Conservation (phyloP, 1,140 invertebrate genomes). For the Adoxophyes honmai region DNA sequence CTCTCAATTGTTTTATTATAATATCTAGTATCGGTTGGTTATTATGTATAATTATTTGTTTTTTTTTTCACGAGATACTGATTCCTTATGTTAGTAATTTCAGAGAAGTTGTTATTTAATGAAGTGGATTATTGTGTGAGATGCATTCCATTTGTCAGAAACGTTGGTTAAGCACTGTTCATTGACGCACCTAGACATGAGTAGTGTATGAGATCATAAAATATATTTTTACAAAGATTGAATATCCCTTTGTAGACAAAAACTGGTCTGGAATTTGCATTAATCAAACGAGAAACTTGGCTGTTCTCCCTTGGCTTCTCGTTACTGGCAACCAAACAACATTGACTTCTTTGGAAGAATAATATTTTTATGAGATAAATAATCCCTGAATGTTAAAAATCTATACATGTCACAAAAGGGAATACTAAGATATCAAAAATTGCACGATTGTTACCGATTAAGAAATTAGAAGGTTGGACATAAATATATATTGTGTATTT, state of each 20-base stretch:
- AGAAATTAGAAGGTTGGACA: slow-evolving; percentile 61
- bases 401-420: slow-evolving; percentile 59
- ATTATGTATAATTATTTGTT: slow-evolving; percentile 39
- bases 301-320: background rate
- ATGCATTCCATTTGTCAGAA: slow-evolving; percentile 69
- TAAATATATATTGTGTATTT: slow-evolving; percentile 67
- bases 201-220: slow-evolving; percentile 37
- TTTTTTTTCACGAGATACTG: slow-evolving; percentile 38
- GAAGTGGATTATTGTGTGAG: slow-evolving; percentile 56
- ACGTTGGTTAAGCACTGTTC: slow-evolving; percentile 58
- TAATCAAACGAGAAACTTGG: background rate
- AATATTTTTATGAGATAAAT: slow-evolving; percentile 11
- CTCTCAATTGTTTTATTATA: slow-evolving; percentile 64
- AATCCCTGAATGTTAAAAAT: slow-evolving; percentile 12
- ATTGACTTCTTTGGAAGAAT: slow-evolving; percentile 7
- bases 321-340: background rate
- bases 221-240: slow-evolving; percentile 48
- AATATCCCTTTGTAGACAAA: slow-evolving; percentile 28
- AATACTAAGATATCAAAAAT: slow-evolving; percentile 63
- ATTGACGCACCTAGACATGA: slow-evolving; percentile 51
- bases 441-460: slow-evolving; percentile 70
- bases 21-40: slow-evolving; percentile 43
- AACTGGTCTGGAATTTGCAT: slow-evolving; percentile 15
- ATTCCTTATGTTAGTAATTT: slow-evolving; percentile 49
- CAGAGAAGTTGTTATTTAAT: slow-evolving; percentile 42